Percentiles rank a stretch among this genome's conserved stretches.
These are phyloP conservation scores for Peromyscus aztecus DNA, from an alignment of 2,797 vertebrate species.

Conservation along the genomic window DNA sequence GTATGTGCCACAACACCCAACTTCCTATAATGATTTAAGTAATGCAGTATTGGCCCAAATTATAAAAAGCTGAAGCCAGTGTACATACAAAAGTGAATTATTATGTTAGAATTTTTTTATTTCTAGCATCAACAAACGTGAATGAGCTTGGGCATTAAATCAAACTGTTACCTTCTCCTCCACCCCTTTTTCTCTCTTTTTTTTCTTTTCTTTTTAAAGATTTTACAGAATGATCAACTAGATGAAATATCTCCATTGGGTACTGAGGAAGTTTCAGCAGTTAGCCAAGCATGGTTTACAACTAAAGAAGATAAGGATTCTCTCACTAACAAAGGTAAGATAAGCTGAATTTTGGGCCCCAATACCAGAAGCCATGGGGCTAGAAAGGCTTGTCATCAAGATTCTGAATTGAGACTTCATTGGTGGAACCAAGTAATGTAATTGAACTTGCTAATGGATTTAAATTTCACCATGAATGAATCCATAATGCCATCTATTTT, in stretches of 20 bases:
- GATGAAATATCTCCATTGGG: constrained; percentile 91
- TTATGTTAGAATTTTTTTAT: constrained; percentile 42
- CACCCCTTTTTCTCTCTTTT: neutral
- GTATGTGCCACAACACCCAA: neutral
- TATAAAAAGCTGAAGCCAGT: neutral
- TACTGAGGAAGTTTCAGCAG: constrained; percentile 94
- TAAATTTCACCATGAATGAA: constrained; percentile 55
- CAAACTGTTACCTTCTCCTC: neutral
- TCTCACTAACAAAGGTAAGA: constrained; percentile 96
- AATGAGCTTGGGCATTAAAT: constrained; percentile 48
- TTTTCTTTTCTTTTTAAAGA: constrained; percentile 87
- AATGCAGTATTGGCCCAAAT: neutral
- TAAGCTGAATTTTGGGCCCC: neutral
- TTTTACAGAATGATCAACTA: constrained; percentile 93
- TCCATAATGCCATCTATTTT: constrained; percentile 22
- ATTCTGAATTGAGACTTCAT: constrained; percentile 50
- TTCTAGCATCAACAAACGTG: constrained; percentile 16
- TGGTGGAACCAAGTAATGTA: neutral
- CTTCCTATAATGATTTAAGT: constrained; percentile 30
- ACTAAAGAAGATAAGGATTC: constrained; percentile 99
- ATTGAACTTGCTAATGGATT: constrained; percentile 28
- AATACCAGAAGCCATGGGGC: neutral
- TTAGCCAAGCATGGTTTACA: constrained; percentile 99
- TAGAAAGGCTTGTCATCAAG: neutral
- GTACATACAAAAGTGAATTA: neutral